Evolutionary conservation across 2,888 invertebrate genomes (phyloP).

Genomic region (Andrena minutula): DNA sequence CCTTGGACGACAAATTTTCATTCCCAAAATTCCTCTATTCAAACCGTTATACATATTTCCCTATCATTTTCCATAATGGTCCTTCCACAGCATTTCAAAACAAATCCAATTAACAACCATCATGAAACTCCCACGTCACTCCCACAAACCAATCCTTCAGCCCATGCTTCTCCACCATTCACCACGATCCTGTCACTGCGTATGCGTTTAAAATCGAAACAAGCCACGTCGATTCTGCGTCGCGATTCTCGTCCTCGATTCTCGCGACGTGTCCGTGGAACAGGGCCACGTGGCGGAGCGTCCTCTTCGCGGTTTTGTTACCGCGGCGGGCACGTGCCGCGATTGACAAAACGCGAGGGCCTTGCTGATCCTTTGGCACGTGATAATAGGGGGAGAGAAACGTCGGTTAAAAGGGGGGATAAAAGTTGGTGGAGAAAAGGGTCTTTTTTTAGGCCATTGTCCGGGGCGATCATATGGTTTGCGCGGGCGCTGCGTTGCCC

Average conservation of each 20-base stretch:
- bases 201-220: slow-evolving; percentile 14
- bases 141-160: not conserved
- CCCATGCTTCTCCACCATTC: not conserved
- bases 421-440: slow-evolving; percentile 18
- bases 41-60: no score
- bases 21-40: no score
- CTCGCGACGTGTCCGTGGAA: slow-evolving; percentile 29
- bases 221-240: slow-evolving; percentile 7
- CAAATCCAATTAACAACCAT: not conserved
- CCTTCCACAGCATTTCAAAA: not conserved
- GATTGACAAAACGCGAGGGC: slow-evolving; percentile 44
- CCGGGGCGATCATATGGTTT: slow-evolving; percentile 45
- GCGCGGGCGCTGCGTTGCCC: slow-evolving; percentile 24
- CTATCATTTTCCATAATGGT: no score
- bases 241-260: not conserved
- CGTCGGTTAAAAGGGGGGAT: slow-evolving; percentile 38
- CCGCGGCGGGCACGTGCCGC: slow-evolving; percentile 52
- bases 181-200: not conserved
- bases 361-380: slow-evolving; percentile 17
- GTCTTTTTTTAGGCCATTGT: slow-evolving; percentile 52
- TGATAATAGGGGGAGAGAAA: slow-evolving; percentile 28
- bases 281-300: slow-evolving; percentile 46
- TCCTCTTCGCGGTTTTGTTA: slow-evolving; percentile 32
- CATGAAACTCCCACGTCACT: not conserved
- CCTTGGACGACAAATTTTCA: no score